A percentile compares a stretch with the other conserved stretches of the same genome.
phyloP scores from a whole-genome alignment of 2,797 vertebrate species.

The Helicolenus hilgendorfi region DNA sequence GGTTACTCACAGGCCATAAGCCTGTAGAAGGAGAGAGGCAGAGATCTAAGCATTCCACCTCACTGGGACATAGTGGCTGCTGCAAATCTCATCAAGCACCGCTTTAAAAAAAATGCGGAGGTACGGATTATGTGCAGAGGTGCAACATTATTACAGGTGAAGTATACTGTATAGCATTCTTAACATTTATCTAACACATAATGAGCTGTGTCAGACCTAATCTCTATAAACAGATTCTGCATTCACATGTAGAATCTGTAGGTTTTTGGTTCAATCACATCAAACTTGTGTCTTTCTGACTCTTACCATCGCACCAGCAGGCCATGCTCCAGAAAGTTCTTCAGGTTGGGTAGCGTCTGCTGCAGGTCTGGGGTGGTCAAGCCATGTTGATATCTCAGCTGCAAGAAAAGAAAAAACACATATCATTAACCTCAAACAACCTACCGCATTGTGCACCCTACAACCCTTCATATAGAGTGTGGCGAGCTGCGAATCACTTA shows the following conservation, averaged over 20 bases:
- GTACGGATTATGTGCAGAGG: constrained; percentile 12
- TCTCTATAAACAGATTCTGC: background rate
- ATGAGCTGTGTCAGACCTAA: background rate
- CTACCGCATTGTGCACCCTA: background rate
- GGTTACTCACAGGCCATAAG: constrained; percentile 72
- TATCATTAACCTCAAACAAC: constrained; percentile 62
- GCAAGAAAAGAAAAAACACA: constrained; percentile 65
- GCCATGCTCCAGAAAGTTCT: constrained; percentile 97
- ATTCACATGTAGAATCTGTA: too few relatives aligned
- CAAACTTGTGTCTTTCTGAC: constrained; percentile 50
- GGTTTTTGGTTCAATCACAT: too few relatives aligned
- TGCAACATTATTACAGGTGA: background rate
- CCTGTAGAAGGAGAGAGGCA: constrained; percentile 23
- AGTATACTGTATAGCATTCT: background rate
- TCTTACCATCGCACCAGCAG: constrained; percentile 97
- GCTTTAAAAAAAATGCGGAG: background rate
- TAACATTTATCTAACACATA: background rate
- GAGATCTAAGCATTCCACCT: constrained; percentile 62
- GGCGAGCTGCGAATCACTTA: background rate
- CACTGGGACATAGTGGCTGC: constrained; percentile 21
- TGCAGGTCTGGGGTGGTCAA: constrained; percentile 97
- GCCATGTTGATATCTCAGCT: constrained; percentile 98
- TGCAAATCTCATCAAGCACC: constrained; percentile 49
- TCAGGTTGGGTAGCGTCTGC: constrained; percentile 98
- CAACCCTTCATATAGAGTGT: background rate